Evolutionary conservation across 2,113 vertebrate species (phyloP).

Genomic region (Oceanites oceanicus): DNA sequence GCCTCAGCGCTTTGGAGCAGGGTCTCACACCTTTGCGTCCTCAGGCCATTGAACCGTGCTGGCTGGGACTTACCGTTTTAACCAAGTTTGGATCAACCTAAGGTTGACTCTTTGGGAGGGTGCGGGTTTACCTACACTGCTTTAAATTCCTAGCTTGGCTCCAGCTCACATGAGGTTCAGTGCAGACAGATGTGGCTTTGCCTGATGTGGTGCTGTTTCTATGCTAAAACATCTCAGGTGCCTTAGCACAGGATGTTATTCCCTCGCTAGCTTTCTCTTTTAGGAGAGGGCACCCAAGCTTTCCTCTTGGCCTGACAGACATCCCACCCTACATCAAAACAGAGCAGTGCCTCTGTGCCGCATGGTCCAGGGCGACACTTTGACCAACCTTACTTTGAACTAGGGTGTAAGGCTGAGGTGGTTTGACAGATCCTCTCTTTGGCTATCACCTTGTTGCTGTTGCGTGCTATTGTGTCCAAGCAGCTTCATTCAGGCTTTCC

Average conservation of each 20-base stretch:
- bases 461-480: not conserved
- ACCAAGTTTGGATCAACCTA: not conserved
- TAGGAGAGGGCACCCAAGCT: not conserved
- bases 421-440: not conserved
- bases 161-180: not conserved
- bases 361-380: fast-evolving
- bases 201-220: not conserved
- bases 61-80: not conserved
- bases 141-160: not conserved
- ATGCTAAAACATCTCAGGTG: not conserved
- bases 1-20: not conserved
- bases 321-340: not conserved
- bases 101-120: not conserved
- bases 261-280: not conserved
- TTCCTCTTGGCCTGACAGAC: not conserved
- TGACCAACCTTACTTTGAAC: not conserved
- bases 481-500: not conserved
- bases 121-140: not conserved
- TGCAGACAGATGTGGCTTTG: not conserved
- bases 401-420: not conserved
- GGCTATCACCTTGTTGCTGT: not conserved
- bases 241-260: not conserved
- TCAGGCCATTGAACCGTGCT: not conserved
- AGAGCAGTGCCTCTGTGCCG: not conserved
- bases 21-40: not conserved